phyloP scores from a whole-genome alignment of 2,797 vertebrate species.

The Synanceia verrucosa region DNA sequence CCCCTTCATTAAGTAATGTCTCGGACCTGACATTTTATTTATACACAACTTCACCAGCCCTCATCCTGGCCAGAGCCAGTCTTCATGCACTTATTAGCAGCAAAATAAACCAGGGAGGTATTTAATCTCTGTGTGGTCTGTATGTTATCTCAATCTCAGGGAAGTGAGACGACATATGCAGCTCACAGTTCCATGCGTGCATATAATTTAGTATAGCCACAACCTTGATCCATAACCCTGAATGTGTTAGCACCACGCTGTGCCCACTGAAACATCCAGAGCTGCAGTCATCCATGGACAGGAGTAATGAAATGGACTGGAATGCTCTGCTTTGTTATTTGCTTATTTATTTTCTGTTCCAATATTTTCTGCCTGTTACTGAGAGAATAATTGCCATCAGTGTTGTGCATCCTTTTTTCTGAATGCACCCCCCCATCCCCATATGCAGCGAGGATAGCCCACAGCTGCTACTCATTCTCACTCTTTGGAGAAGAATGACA shows the following conservation, averaged over 20 bases:
- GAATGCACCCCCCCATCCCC: constrained; percentile 12
- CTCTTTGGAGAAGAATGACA: constrained; percentile 58
- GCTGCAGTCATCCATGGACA: neutral
- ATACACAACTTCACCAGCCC: constrained; percentile 12
- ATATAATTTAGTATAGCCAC: constrained; percentile 9
- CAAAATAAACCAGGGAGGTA: neutral
- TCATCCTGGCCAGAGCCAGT: neutral
- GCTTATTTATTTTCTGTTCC: constrained; percentile 20
- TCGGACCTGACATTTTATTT: constrained; percentile 38
- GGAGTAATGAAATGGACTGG: neutral
- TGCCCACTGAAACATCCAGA: constrained; percentile 13
- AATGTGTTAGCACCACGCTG: constrained; percentile 16
- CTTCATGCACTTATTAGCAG: neutral
- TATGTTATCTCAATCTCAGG: neutral
- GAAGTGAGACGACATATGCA: neutral
- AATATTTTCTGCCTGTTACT: constrained; percentile 39
- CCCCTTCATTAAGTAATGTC: constrained; percentile 57
- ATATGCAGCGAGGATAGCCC: constrained; percentile 24
- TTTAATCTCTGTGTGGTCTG: neutral
- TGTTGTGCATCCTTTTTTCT: neutral
- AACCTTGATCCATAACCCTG: constrained; percentile 37
- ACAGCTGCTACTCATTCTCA: constrained; percentile 44
- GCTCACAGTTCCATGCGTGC: neutral
- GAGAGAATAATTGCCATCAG: constrained; percentile 61
- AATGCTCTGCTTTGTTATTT: neutral